A percentile compares a stretch with the other conserved stretches of the same genome.
Evolutionary conservation across 2,888 invertebrate species (phyloP).

Genomic region (Meghimatium bilineatum): DNA sequence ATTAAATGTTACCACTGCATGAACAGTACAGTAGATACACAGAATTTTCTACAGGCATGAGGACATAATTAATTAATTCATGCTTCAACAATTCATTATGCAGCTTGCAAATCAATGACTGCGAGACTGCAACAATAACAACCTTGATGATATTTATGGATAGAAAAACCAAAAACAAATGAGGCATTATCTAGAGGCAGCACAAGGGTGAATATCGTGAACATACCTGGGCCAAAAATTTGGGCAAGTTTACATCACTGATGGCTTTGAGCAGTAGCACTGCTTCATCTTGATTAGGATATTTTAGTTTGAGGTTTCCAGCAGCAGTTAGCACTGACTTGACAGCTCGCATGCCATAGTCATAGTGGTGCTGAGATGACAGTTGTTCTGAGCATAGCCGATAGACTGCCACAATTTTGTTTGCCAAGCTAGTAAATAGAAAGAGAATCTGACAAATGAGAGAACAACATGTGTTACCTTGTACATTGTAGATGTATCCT

Average conservation of each 20-base stretch:
- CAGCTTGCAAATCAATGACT: too few species aligned
- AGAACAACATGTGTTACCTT: too few species aligned
- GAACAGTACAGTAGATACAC: too few species aligned
- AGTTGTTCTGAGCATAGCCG: conserved; percentile 77
- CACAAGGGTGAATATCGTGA: neutral
- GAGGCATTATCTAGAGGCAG: neutral
- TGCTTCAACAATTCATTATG: too few species aligned
- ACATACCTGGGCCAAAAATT: conserved; percentile 77
- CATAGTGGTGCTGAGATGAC: conserved; percentile 78
- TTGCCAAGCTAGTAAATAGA: conserved; percentile 70
- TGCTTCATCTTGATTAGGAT: conserved; percentile 74
- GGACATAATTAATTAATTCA: too few species aligned
- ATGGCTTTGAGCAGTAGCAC: conserved; percentile 77
- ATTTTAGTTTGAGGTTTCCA: conserved; percentile 77
- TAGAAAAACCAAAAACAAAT: too few species aligned
- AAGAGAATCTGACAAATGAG: neutral
- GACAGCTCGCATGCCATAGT: conserved; percentile 79
- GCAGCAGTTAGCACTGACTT: conserved; percentile 78
- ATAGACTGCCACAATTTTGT: conserved; percentile 78
- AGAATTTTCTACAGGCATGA: too few species aligned
- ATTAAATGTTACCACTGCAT: too few species aligned
- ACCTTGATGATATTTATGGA: too few species aligned
- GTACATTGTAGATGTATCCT: too few species aligned
- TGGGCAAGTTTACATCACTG: conserved; percentile 78
- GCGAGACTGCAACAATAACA: too few species aligned